phyloP scores from a whole-genome alignment of 1,140 invertebrate genomes.

The Temnothorax longispinosus region DNA sequence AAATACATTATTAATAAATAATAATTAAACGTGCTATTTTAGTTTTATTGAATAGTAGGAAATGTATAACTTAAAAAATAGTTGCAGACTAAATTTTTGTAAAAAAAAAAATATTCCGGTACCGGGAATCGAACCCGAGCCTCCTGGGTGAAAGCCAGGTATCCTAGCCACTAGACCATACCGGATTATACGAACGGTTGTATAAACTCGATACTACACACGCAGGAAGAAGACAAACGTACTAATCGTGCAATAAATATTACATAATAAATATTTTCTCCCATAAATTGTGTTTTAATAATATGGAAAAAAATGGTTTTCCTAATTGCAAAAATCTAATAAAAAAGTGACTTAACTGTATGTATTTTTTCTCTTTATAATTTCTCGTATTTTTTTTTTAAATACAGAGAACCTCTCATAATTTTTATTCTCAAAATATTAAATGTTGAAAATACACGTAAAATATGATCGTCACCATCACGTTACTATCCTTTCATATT shows the following conservation, averaged over 20 bases:
- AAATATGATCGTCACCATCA: not conserved
- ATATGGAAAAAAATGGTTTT: not conserved
- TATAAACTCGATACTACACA: not conserved
- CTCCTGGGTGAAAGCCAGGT: constrained; percentile 56
- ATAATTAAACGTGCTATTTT: not conserved
- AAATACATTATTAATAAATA: constrained; percentile 5
- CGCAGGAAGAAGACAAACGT: not conserved
- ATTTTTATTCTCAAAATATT: not conserved
- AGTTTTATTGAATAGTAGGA: not conserved
- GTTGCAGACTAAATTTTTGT: not conserved
- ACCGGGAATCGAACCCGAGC: constrained; percentile 70
- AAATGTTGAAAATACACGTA: not conserved
- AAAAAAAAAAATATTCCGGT: constrained; percentile 60
- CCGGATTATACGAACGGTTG: constrained; percentile 7
- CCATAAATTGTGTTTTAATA: not conserved
- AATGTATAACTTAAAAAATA: not conserved
- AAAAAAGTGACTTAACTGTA: not conserved
- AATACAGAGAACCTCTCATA: not conserved
- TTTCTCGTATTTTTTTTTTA: not conserved
- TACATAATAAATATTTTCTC: not conserved
- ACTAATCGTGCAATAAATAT: not conserved
- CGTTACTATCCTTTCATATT: not conserved
- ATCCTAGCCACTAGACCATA: constrained; percentile 73
- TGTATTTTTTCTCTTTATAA: not conserved
- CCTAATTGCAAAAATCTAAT: not conserved